A percentile compares a stretch with the other conserved stretches of the same genome.
Evolutionary conservation across 2,797 vertebrate species (phyloP).

Genomic region (Enteromius trimaculatus): DNA sequence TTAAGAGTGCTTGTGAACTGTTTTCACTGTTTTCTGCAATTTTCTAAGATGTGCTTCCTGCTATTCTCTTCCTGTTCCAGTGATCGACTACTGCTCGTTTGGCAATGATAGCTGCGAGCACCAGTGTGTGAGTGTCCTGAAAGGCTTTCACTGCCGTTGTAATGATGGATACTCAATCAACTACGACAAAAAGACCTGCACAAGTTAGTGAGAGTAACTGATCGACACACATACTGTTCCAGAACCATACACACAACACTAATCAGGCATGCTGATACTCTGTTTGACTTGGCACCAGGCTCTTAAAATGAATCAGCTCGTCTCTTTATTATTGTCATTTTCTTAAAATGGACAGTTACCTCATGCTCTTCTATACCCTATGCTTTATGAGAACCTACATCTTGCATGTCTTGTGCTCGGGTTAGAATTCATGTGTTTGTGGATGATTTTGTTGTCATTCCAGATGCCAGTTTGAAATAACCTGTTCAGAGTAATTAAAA

Average conservation of each 20-base stretch:
- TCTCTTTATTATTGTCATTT: background rate
- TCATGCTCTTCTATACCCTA: background rate
- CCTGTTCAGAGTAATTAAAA: background rate
- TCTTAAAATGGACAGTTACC: background rate
- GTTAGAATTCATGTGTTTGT: background rate
- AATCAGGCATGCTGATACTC: background rate
- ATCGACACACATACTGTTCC: background rate
- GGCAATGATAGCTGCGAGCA: conserved; percentile 94
- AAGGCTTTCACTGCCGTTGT: conserved; percentile 85
- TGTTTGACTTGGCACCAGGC: conserved; percentile 63
- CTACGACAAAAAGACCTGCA: conserved; percentile 80
- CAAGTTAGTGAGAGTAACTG: conserved; percentile 69
- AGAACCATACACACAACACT: background rate
- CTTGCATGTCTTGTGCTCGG: background rate
- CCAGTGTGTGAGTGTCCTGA: conserved; percentile 84
- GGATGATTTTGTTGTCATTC: background rate
- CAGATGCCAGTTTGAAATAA: background rate
- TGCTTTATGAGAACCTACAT: background rate
- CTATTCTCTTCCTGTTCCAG: conserved; percentile 69
- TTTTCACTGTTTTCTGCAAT: background rate
- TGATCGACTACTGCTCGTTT: conserved; percentile 89
- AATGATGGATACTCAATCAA: conserved; percentile 77
- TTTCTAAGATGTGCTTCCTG: conserved; percentile 13
- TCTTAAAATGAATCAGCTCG: conserved; percentile 40
- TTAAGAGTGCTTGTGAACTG: background rate